Evolutionary conservation across 2,888 invertebrate genomes (phyloP), one percentile per base, ranked within the genome.

Genomic region (Pristionchus exspectatus): DNA sequence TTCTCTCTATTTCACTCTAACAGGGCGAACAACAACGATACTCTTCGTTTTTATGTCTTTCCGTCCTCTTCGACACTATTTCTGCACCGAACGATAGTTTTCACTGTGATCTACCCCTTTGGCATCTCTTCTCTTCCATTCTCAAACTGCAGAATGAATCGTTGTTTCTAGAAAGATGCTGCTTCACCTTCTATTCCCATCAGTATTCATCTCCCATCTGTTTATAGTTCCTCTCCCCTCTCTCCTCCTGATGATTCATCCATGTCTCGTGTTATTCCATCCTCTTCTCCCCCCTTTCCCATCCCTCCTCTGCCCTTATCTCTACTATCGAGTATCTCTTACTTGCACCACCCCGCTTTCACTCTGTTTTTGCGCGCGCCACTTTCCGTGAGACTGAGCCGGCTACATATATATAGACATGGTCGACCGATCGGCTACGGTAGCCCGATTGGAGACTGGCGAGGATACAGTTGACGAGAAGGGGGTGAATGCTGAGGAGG

Each of bases 11-110:
- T 44, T 81, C 24, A 54, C 81, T 12, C 4, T 50, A 16, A 33
- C 81, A 84, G 44, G 44, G 44, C 9, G 85, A 85, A 85, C 85
- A 85, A 59, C 56, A 87, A 69, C 44, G 69, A 27, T 69, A 27
- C 56, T 72, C 87, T 50, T 66, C 24, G 50, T 69, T 38, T 69
- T 69, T 69, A 54, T 69, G 56, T 54, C 44, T 87, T 87, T 66
- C 87, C 66, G 27, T 69, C 87, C 50, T 66, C 12, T 54, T 30
- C 54, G n/a, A n/a, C 44, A 16, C 69, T 27, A 38, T 74, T 74
- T 74, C 38, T 74, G 74, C 74, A 38, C 38, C 21, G 16, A 72
- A 30, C 33, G 21, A 74, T 38, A 74, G 33, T 74, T 74, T 74
- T 14, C 72, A 30, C 27, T 74, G 4, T 74, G 74, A 74, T 74